Percentiles rank a stretch among this genome's conserved stretches.
These are phyloP conservation scores for Empidonax traillii DNA, from an alignment of 2,113 vertebrate genomes.

Conservation along the genomic window DNA sequence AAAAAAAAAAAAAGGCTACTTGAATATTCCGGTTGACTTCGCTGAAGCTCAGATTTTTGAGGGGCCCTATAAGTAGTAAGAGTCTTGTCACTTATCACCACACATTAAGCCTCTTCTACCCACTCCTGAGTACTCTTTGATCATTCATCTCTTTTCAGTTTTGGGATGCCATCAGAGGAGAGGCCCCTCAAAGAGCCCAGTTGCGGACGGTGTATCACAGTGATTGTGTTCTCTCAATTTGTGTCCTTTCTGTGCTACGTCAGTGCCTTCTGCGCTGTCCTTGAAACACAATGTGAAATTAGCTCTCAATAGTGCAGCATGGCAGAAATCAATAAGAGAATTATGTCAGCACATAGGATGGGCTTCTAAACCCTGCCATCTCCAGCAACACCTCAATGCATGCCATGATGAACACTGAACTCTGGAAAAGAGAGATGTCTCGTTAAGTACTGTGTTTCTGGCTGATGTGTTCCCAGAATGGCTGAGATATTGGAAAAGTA, in stretches of 20 bases:
- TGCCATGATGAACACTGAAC: not conserved
- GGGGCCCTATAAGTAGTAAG: not conserved
- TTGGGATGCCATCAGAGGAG: not conserved
- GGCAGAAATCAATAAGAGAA: constrained; percentile 57
- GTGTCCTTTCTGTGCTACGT: not conserved
- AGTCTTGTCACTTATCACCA: not conserved
- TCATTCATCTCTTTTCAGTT: not conserved
- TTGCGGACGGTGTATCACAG: not conserved
- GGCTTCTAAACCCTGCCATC: not conserved
- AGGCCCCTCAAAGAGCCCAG: not conserved
- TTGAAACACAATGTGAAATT: constrained; percentile 51
- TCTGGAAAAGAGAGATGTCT: not conserved
- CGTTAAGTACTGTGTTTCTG: not conserved
- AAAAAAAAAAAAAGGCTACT: not conserved
- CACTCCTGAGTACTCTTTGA: not conserved
- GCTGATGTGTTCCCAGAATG: not conserved
- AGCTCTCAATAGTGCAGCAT: not conserved
- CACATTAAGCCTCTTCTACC: not conserved
- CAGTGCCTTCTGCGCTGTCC: not conserved
- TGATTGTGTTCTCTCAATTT: not conserved
- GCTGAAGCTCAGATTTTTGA: not conserved
- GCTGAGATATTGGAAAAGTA: constrained; percentile 6
- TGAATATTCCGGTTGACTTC: not conserved
- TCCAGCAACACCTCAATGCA: not conserved
- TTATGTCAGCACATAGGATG: not conserved